phyloP scores from a whole-genome alignment of 1,140 invertebrate genomes.

The Coelopa frigida region DNA sequence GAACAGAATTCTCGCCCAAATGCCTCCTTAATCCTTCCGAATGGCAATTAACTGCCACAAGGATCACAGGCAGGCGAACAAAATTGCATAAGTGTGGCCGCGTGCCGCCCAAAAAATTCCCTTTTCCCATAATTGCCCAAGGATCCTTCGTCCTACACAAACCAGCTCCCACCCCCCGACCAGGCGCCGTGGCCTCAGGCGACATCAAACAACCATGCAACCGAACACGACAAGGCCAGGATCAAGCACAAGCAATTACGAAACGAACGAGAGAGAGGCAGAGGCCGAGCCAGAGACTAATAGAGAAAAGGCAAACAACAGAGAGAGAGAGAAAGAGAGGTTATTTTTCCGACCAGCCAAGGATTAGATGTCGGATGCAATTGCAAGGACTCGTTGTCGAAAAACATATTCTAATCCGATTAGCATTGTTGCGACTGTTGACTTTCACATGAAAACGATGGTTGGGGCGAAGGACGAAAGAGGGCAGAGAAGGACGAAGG shows the following conservation, averaged over 20 bases:
- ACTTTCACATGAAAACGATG: conserved; percentile 9
- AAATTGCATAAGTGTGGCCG: conserved; percentile 9
- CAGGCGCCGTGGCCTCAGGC: too few species aligned
- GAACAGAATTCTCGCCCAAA: neutral
- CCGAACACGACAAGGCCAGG: neutral
- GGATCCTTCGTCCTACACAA: neutral
- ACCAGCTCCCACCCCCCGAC: neutral
- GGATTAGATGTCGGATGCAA: neutral
- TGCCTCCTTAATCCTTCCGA: conserved; percentile 2
- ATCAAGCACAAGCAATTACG: conserved; percentile 12
- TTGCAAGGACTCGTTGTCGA: neutral
- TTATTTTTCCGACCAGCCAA: neutral
- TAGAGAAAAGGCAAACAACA: too few species aligned
- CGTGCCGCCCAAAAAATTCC: conserved; percentile 1
- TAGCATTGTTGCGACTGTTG: conserved; percentile 11
- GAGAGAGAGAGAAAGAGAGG: neutral
- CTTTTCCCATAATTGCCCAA: conserved; percentile 4
- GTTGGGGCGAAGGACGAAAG: neutral
- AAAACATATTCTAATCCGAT: conserved; percentile 11
- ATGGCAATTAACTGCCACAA: neutral
- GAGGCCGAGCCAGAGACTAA: neutral
- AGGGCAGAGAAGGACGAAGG: too few species aligned
- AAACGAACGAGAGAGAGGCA: conserved; percentile 9
- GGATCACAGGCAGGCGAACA: neutral
- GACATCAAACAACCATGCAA: neutral